These are phyloP conservation scores for Hapalemur alaotrensis DNA, from an alignment of 2,797 vertebrate species.

Conservation along the genomic window DNA sequence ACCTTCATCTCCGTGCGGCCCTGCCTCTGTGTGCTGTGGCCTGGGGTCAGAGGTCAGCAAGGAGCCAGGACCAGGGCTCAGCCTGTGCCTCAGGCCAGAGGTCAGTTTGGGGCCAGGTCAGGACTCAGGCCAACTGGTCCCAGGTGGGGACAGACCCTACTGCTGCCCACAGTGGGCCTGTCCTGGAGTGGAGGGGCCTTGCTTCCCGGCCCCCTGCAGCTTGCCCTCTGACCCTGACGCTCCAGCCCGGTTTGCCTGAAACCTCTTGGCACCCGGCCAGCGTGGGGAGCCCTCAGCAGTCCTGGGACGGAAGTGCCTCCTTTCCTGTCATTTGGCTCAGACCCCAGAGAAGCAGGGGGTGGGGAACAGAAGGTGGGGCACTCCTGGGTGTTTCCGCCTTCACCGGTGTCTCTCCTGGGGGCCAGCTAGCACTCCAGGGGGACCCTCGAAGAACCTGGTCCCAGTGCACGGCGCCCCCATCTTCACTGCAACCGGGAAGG, in stretches of 20 bases:
- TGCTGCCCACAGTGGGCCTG: fast-evolving
- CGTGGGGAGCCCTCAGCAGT: background rate
- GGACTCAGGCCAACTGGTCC: background rate
- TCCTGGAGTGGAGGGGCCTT: background rate
- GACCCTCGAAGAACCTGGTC: background rate
- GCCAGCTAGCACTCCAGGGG: background rate
- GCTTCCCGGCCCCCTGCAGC: background rate
- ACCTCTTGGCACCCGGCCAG: background rate
- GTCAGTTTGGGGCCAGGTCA: background rate
- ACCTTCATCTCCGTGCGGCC: too few relatives aligned
- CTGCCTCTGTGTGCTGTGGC: background rate
- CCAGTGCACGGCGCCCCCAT: background rate
- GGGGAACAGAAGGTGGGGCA: background rate
- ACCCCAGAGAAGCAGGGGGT: too few relatives aligned
- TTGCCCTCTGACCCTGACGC: background rate
- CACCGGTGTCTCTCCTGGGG: too few relatives aligned
- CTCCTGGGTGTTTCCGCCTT: background rate
- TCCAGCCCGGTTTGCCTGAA: background rate
- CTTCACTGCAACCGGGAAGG: background rate
- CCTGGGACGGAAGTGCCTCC: background rate
- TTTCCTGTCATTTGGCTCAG: background rate
- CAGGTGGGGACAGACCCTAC: background rate
- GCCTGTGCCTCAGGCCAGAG: background rate
- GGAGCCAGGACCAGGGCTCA: background rate
- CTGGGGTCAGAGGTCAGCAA: background rate